Base-by-base conservation (phyloP, 2,888 invertebrate genomes). In the Lingula anatina region DNA sequence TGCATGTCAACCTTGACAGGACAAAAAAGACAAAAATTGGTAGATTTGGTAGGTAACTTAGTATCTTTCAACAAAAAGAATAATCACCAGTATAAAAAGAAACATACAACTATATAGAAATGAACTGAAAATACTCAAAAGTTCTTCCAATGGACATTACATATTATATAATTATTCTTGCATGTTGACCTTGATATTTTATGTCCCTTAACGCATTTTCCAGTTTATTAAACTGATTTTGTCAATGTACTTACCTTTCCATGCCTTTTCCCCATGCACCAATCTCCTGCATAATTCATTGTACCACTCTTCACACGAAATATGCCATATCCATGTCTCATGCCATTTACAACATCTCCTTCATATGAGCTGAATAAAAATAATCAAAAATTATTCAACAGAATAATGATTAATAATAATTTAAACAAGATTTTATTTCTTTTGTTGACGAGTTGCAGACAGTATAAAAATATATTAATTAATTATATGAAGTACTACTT, bases 321-420 rank as follows among this genome's bases (percentile, higher is more conserved):
- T 3, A 62, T 61, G 36, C 77, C 77, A 46, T 56, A 55, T 1
- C 77, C 77, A 59, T 76, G 73, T 43, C 76, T 61, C 46, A 72
- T 65, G 2, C 77, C 76, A 53, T 69, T 62, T 18, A 65, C 47
- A 1, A 77, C 76, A 49, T 76, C 73, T 3, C 77, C 77, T 36
- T 71, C 71, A 59, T 76, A 77, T 4, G 61, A 51, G 56, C 76
- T 76, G 52, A 9, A 53, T 31, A 43, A 31, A 15, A 41, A 26
- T 26, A 12, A 31, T 31, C 31, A 9, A 48, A 36, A 43, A 31
- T 5, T 35, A 25, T 26, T 28, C 39, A 44, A 36, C 23, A 36
- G 5, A 37, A 35, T 5, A 35, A 37, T n/a, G 26, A 43, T n/a
- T 18, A 0, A 35, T 35, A 24, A 7, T 43, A n/a, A 23, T 20